phyloP scores from a whole-genome alignment of 2,797 vertebrate species.

The Phylloscopus collybita region DNA sequence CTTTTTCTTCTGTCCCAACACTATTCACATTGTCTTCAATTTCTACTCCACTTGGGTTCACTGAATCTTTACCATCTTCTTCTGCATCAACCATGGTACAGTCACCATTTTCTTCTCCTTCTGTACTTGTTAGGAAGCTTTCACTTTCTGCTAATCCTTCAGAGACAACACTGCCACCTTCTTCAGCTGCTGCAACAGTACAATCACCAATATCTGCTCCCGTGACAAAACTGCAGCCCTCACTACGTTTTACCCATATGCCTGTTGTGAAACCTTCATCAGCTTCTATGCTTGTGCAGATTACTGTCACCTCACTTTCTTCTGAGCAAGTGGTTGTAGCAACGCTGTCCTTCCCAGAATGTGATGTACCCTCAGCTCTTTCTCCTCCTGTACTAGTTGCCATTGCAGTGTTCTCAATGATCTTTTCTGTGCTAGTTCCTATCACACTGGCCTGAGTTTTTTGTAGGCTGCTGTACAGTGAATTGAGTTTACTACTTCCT shows the following conservation, averaged over 20 bases:
- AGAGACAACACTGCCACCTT: constrained; percentile 67
- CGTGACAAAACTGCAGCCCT: not conserved
- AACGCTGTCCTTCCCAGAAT: constrained; percentile 43
- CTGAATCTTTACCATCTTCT: constrained; percentile 26
- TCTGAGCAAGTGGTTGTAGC: constrained; percentile 73
- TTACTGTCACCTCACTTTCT: constrained; percentile 10
- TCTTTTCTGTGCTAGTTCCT: constrained; percentile 54
- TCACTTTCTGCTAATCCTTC: constrained; percentile 77
- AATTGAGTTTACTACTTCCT: not conserved
- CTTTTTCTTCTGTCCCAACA: constrained; percentile 76
- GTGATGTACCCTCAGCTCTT: not conserved
- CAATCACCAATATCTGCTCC: constrained; percentile 51
- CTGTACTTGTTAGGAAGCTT: constrained; percentile 75
- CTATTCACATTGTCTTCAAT: constrained; percentile 46
- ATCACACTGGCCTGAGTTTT: not conserved
- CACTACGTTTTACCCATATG: not conserved
- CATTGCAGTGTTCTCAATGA: constrained; percentile 17
- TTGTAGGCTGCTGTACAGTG: not conserved
- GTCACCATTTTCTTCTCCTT: constrained; percentile 71
- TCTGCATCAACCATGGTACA: constrained; percentile 54
- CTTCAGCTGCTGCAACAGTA: constrained; percentile 77
- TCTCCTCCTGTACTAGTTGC: constrained; percentile 67
- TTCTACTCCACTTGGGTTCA: not conserved
- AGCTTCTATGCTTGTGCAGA: constrained; percentile 79
- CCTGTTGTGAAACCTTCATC: constrained; percentile 72